Evolutionary conservation across 2,888 invertebrate species (phyloP), one percentile per base, ranked within the genome.

Genomic region (Salpingus planirostris): DNA sequence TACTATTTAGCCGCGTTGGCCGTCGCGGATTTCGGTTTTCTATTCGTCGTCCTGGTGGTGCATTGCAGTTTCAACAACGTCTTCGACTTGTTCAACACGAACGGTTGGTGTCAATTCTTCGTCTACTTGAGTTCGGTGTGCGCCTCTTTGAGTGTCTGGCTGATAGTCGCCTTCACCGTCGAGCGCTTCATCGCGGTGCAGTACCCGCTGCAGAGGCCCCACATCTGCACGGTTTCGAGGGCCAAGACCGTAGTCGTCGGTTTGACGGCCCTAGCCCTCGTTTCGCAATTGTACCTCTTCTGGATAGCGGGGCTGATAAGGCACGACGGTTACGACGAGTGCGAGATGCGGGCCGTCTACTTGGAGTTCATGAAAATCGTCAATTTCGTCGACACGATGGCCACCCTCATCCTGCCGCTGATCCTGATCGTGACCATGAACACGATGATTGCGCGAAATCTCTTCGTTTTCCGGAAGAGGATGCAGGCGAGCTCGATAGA

Each of bases 161-260:
- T 79, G 15, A 76, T 78, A 21, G 79, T 80, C 3, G 77, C 77
- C 1, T 80, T 80, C 53, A 80, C 80, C 1, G 72, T 77, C 2
- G 80, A 80, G 51, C 62, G 80, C 31, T 80, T 76, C 58, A 75
- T 80, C 23, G 79, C 78, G 2, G 74, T 80, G 1, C 74, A 76
- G 45, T 74, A 73, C 49, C 76, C 76, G 0, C 51, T 76, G 7
- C 70, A 70, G 30, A 57, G 75, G 13, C 73, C 75, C 0, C 68
- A 69, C 33, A 71, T 76, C 51, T 78, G 76, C 49, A 78, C 76
- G 0, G 70, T 74, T 2, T 61, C 69, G 1, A 59, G 77, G 21
- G 76, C 76, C 1, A 75, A 73, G 45, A 62, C 64, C 1, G 70
- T 73, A 15, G 68, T 76, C 1, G 33, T 60, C 3, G 53, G 58